These are phyloP conservation scores for Microplitis manilae DNA, from an alignment of 2,888 invertebrate species.

Conservation along the genomic window DNA sequence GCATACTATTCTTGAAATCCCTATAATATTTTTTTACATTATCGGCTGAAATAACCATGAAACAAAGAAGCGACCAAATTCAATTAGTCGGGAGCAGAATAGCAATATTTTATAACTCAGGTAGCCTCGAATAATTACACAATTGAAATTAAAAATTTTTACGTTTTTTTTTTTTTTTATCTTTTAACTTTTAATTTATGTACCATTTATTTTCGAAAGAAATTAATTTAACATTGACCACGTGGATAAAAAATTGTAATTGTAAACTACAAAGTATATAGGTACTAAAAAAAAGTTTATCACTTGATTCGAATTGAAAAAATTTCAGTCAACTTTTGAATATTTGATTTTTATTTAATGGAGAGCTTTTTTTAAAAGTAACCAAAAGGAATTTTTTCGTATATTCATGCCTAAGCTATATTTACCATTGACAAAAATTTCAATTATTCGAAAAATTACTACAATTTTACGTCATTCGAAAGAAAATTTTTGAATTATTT, in stretches of 20 bases:
- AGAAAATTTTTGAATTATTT: no score
- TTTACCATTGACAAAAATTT: no score
- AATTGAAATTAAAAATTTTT: neutral
- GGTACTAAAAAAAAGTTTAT: neutral
- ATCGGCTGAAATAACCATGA: neutral
- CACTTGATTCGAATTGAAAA: no score
- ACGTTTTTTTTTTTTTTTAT: neutral
- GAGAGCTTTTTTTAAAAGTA: no score
- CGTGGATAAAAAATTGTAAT: neutral
- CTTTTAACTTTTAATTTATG: neutral
- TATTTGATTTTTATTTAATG: no score
- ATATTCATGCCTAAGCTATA: no score
- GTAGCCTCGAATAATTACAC: neutral
- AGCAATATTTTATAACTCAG: neutral
- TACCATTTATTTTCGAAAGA: neutral
- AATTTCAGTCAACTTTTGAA: no score
- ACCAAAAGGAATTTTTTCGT: no score
- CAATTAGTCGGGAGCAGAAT: neutral
- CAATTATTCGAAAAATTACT: no score
- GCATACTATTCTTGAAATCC: neutral
- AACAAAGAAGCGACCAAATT: neutral
- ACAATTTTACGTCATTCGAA: no score
- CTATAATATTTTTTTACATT: neutral
- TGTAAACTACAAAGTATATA: neutral
- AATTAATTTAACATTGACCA: neutral